A percentile compares a stretch with the other conserved stretches of the same genome.
Conservation (phyloP, 2,797 vertebrate genomes). For the Moxostoma hubbsi region DNA sequence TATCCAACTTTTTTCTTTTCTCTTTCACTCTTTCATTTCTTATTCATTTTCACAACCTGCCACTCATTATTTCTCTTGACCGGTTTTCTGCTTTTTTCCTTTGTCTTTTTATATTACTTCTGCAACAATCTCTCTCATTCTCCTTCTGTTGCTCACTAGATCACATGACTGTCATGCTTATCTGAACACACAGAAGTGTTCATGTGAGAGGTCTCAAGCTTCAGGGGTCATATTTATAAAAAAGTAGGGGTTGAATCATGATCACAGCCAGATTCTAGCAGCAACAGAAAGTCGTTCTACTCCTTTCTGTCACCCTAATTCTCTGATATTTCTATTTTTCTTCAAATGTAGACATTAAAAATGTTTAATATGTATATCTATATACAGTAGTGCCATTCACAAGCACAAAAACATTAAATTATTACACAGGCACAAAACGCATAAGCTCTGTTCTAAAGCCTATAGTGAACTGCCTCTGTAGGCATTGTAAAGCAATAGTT, state of each 20-base stretch:
- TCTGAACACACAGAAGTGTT: slow-evolving; percentile 9
- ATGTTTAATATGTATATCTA: too few relatives aligned
- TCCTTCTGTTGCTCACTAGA: slow-evolving; percentile 1
- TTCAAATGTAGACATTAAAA: too few relatives aligned
- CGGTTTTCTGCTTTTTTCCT: background rate
- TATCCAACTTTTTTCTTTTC: slow-evolving; percentile 17
- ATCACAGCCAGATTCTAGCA: background rate
- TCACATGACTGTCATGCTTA: slow-evolving; percentile 32
- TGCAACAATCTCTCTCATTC: slow-evolving; percentile 13
- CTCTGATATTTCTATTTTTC: background rate
- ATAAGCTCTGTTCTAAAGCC: too few relatives aligned
- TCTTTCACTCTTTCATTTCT: slow-evolving; percentile 21
- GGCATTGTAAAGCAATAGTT: too few relatives aligned
- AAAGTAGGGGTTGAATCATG: background rate
- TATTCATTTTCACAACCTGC: slow-evolving; percentile 23
- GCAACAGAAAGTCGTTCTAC: background rate
- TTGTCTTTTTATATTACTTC: slow-evolving; percentile 6
- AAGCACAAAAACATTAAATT: too few relatives aligned
- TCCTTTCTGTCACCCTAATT: background rate
- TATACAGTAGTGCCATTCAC: too few relatives aligned
- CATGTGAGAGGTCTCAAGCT: slow-evolving; percentile 23
- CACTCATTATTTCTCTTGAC: slow-evolving; percentile 39
- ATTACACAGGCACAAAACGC: too few relatives aligned
- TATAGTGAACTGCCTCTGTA: too few relatives aligned
- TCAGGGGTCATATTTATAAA: slow-evolving; percentile 27